phyloP scores from a whole-genome alignment of 2,888 invertebrate species.

The Pemphredon lugubris region DNA sequence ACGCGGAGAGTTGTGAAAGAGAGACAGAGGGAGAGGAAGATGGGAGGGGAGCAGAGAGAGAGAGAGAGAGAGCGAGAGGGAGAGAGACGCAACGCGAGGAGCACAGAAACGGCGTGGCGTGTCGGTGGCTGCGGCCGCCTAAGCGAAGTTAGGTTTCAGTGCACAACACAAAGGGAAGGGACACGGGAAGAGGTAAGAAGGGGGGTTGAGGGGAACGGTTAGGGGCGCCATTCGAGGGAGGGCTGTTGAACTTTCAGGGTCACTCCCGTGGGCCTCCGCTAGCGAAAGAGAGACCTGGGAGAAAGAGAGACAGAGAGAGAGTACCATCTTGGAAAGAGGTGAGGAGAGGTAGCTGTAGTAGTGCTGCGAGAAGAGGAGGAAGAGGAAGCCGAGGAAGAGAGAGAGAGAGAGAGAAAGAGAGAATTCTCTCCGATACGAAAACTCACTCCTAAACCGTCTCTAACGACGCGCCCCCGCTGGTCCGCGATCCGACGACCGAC shows the following conservation, averaged over 20 bases:
- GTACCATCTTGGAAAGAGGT: not conserved
- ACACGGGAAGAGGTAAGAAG: conserved; percentile 62
- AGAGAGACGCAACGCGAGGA: conserved; percentile 20
- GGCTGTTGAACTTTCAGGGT: conserved; percentile 78
- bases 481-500: conserved; percentile 41
- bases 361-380: not conserved
- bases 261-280: conserved; percentile 70
- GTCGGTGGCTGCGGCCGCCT: conserved; percentile 58
- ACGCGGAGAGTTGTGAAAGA: conserved; percentile 8
- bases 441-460: conserved; percentile 68
- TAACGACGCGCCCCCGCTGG: conserved; percentile 62
- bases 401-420: conserved; percentile 5
- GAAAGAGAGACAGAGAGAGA: conserved; percentile 9
- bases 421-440: conserved; percentile 58
- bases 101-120: conserved; percentile 29
- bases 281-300: conserved; percentile 38
- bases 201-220: conserved; percentile 31
- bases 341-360: conserved; percentile 1
- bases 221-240: conserved; percentile 67
- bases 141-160: conserved; percentile 76
- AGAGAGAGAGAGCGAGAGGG: conserved; percentile 8
- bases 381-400: not conserved
- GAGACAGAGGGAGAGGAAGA: conserved; percentile 1
- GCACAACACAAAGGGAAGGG: conserved; percentile 78
- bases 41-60: conserved; percentile 21